Evolutionary conservation across 2,797 vertebrate genomes (phyloP), one percentile per base, ranked within the genome.

Genomic region (Erithacus rubecula): DNA sequence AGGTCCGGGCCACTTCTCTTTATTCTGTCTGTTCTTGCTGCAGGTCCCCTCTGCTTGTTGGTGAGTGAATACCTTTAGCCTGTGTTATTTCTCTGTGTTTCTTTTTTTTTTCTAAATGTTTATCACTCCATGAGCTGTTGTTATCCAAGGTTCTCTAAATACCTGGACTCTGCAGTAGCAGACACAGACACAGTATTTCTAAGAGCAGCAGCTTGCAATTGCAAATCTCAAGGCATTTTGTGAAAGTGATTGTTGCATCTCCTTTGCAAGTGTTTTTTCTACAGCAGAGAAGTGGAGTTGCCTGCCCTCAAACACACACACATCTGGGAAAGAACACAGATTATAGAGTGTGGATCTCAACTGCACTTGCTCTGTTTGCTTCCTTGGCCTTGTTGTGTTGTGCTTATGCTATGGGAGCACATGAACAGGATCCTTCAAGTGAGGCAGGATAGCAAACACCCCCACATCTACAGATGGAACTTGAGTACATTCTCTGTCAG

Each of bases 401-500:
- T 30, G 19, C n/a, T 63, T 5, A 1, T 22, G 34, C n/a, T 30
- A 2, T 0, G 1, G 5, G 4, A 55, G 52, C 29, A 12, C 37
- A 9, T 1, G 0, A 36, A 4, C 20, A 18, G 44, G n/a, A 36
- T 59, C 74, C 88, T 70, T n/a, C 64, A 18, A 30, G 67, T 1
- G 44, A 46, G 49, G 75, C 4, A 21, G 63, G 26, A 11, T 1
- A 65, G 49, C 75, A 71, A 76, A 53, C 23, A 51, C 27, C 37
- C 60, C 11, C 12, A 55, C 15, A 14, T 15, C 27, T 20, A 9
- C 52, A 32, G 27, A 5, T 5, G 20, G 37, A 74, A 23, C 53
- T 53, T 10, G 22, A 16, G 46, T 27, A 71, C 9, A 0, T 23
- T 47, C n/a, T n/a, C 27, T 12, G 21, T 41, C 52, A 34, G 41